Percentiles rank a stretch among this genome's conserved stretches.
Conservation (phyloP, 2,888 invertebrate genomes). For the Molanna angustata region DNA sequence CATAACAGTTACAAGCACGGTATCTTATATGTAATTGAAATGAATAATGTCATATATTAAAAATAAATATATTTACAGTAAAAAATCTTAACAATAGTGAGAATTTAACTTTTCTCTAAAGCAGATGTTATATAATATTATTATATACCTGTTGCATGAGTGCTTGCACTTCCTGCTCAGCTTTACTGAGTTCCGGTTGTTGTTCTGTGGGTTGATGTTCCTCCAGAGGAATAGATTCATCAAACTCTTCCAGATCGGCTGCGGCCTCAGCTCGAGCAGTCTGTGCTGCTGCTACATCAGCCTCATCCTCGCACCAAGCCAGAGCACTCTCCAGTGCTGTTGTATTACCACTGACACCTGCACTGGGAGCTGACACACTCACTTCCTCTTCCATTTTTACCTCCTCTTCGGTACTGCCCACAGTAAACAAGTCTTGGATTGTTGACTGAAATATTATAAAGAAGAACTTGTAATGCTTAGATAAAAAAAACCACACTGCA, state of each 20-base stretch:
- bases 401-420: conserved; percentile 70
- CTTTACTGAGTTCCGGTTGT: conserved; percentile 59
- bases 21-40: no score
- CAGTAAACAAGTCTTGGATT: conserved; percentile 88
- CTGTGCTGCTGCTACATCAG: conserved; percentile 87
- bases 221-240: conserved; percentile 88
- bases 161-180: conserved; percentile 69
- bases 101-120: no score
- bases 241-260: conserved; percentile 91
- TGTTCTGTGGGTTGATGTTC: conserved; percentile 60
- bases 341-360: conserved; percentile 57
- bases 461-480: no score
- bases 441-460: conserved; percentile 60
- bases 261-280: conserved; percentile 88
- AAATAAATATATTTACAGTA: no score
- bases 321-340: conserved; percentile 77
- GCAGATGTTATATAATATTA: no score
- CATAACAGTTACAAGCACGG: no score
- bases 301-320: conserved; percentile 92
- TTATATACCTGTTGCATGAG: conserved; percentile 65
- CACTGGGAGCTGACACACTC: conserved; percentile 55
- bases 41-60: no score
- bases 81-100: no score
- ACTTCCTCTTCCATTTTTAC: conserved; percentile 68
- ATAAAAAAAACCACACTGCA: no score